Evolutionary conservation across 2,797 vertebrate species (phyloP).

Genomic region (Setipinna tenuifilis): DNA sequence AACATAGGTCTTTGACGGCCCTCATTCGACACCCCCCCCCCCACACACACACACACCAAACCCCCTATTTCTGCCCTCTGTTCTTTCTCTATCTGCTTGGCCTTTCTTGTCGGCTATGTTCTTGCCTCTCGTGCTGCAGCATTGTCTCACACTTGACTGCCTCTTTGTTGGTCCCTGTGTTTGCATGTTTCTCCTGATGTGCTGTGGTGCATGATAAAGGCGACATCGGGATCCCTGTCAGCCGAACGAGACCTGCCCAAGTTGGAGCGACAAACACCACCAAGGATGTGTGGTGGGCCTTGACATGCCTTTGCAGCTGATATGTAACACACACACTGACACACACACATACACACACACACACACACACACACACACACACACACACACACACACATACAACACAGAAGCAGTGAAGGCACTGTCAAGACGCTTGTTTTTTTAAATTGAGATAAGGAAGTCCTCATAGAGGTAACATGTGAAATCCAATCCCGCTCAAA

Average conservation of each 20-base stretch:
- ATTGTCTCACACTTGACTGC: background rate
- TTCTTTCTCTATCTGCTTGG: background rate
- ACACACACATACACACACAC: background rate
- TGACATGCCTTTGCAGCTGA: background rate
- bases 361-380: background rate
- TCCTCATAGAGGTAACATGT: background rate
- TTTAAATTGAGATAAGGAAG: constrained; percentile 28
- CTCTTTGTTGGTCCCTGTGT: background rate
- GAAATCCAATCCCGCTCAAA: background rate
- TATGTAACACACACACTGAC: background rate
- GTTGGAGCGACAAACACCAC: background rate
- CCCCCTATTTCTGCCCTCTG: background rate
- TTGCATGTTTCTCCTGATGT: background rate
- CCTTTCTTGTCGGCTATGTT: background rate
- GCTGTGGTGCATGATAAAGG: background rate
- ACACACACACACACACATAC: too few species aligned
- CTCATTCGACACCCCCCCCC: too few species aligned
- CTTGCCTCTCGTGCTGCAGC: too few species aligned
- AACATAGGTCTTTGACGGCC: background rate
- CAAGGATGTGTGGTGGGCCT: background rate
- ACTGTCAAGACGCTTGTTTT: background rate
- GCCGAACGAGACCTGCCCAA: background rate
- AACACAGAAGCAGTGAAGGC: constrained; percentile 25
- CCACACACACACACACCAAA: too few species aligned
- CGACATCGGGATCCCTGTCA: background rate